These are phyloP conservation scores for Oreocharis arfaki DNA, from an alignment of 2,113 vertebrate species.

Conservation along the genomic window DNA sequence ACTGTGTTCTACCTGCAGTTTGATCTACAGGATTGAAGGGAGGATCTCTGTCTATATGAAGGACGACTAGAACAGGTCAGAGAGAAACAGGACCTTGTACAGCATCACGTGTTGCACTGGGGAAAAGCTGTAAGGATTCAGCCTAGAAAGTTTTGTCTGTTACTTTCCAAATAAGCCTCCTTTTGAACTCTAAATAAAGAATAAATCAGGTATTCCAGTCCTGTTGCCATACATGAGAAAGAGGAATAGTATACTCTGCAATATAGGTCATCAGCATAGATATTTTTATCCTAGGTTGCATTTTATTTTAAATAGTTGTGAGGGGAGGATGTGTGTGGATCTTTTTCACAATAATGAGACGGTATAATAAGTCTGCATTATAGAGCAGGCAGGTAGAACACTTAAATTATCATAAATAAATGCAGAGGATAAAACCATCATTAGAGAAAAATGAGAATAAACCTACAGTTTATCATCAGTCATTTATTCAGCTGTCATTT, in stretches of 20 bases:
- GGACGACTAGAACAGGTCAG: background rate
- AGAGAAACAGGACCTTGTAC: background rate
- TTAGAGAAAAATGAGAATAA: conserved; percentile 2
- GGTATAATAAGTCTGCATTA: background rate
- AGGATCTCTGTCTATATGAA: background rate
- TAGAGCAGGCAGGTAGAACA: background rate
- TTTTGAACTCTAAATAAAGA: conserved; percentile 2
- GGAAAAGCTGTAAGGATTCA: background rate
- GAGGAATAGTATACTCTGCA: background rate
- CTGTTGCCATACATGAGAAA: background rate
- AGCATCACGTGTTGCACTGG: background rate
- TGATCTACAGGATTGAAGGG: background rate
- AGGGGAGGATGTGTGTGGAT: background rate
- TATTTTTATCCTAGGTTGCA: conserved; percentile 12
- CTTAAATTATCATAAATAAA: conserved; percentile 30
- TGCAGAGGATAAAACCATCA: background rate
- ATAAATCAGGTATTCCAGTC: conserved; percentile 7
- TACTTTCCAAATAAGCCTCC: background rate
- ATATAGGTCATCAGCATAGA: conserved; percentile 14
- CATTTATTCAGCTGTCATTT: conserved; percentile 6
- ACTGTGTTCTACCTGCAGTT: background rate
- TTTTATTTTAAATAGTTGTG: conserved; percentile 1
- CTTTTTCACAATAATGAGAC: background rate
- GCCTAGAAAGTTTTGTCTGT: background rate
- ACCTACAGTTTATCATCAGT: background rate